Evolutionary conservation across 2,888 invertebrate species (phyloP), one percentile per base, ranked within the genome.

Genomic region (Amiota mariae): DNA sequence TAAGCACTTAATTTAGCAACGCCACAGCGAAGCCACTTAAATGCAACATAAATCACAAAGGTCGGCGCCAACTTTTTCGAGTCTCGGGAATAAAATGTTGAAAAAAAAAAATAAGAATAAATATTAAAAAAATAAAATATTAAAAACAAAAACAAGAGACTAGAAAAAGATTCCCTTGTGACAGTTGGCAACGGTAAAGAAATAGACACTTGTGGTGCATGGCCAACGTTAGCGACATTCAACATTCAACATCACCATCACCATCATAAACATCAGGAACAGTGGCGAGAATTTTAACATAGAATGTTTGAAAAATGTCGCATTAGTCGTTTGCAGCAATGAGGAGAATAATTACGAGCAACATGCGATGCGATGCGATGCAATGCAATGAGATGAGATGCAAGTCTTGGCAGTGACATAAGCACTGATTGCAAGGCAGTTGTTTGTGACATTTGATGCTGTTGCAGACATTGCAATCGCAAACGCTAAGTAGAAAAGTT

Each of bases 361-460:
- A 24, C n/a, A 24, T 63, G 12, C 12, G 20, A 18, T n/a, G n/a
- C n/a, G n/a, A n/a, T 59, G 15, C 18, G 12, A 63, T 36, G 46
- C 63, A 8, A 36, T 46, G 46, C n/a, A 1, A 36, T 63, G 63
- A 24, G 13, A 36, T 46, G 46, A 63, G 46, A 54, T 20, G 15
- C 59, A 59, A 59, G 24, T 59, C 67, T 24, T 68, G 51, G 67
- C 67, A 68, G 51, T 68, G 67, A 68, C 67, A 68, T n/a, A 68
- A 68, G 54, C 54, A 51, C 36, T 68, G 67, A 68, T 68, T 68
- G 54, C 67, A 24, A 54, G 54, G 20, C 20, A 54, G 20, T 54
- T 51, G 49, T 68, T 68, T 68, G 67, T 68, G 67, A 68, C 67
- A 68, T 68, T 51, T 54, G 54, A 51, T 18, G 59, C 59, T 15